These are phyloP conservation scores for Andrena marginata DNA, from an alignment of 2,888 invertebrate genomes.

Conservation along the genomic window DNA sequence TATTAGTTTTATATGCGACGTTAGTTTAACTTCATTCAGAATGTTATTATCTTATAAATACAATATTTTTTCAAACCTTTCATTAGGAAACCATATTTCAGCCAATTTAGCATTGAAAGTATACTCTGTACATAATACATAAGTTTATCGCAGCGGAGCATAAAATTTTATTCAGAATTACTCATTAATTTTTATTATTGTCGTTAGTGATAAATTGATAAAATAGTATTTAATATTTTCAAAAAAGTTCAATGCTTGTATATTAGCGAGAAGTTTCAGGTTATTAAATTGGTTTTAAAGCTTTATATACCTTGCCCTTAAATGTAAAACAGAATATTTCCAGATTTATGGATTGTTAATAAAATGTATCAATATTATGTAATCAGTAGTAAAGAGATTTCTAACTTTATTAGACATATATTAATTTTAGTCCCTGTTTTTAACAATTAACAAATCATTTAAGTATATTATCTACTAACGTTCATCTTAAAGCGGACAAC, in stretches of 20 bases:
- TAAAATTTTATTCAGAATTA: not conserved
- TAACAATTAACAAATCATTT: not conserved
- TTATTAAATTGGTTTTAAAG: not conserved
- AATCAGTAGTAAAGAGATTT: not conserved
- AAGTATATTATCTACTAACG: not conserved
- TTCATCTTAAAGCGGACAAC: not conserved
- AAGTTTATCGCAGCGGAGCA: not conserved
- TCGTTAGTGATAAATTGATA: not conserved
- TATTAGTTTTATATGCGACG: not conserved
- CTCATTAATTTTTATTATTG: not conserved
- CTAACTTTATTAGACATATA: not conserved
- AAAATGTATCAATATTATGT: not conserved
- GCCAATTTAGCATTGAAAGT: not conserved
- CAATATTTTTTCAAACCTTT: not conserved
- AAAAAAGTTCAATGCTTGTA: not conserved
- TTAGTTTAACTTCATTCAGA: not conserved
- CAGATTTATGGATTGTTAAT: not conserved
- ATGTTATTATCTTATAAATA: not conserved
- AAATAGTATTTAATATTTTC: not conserved
- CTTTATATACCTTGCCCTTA: too few relatives aligned
- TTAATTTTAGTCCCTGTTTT: not conserved
- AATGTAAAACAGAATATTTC: too few relatives aligned
- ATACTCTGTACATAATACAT: not conserved
- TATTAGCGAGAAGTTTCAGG: not conserved
- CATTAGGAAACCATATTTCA: not conserved